Conservation (phyloP, 2,888 invertebrate genomes). For the Caenorhabditis virilis region DNA sequence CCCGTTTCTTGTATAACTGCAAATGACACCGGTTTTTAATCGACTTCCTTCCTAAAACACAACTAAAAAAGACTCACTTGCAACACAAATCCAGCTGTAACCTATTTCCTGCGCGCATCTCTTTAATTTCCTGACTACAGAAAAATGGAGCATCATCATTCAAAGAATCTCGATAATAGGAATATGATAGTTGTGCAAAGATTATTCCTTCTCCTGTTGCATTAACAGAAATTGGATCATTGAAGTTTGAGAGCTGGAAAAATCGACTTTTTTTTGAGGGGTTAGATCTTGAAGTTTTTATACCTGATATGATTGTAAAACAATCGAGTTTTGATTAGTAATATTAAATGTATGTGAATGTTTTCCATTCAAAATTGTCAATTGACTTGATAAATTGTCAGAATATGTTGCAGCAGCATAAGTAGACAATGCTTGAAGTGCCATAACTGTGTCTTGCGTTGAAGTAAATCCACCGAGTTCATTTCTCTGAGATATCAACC, state of each 20-base stretch:
- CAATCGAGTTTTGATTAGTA: slow-evolving; percentile 72
- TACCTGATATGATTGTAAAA: slow-evolving; percentile 76
- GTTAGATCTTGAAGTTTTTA: no score
- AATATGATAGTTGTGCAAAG: slow-evolving; percentile 76
- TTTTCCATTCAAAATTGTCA: slow-evolving; percentile 73
- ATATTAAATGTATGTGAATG: slow-evolving; percentile 56
- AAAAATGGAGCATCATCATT: slow-evolving; percentile 64
- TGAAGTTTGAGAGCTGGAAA: slow-evolving; percentile 52
- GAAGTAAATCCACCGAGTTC: slow-evolving; percentile 78
- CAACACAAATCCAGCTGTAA: slow-evolving; percentile 68
- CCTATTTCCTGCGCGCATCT: slow-evolving; percentile 60
- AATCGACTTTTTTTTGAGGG: no score
- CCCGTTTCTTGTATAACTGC: slow-evolving; percentile 62
- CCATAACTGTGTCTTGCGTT: slow-evolving; percentile 81
- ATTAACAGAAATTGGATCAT: slow-evolving; percentile 75
- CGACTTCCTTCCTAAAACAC: not conserved
- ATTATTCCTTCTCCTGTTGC: slow-evolving; percentile 81
- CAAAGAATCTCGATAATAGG: slow-evolving; percentile 78
- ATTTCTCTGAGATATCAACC: slow-evolving; percentile 79
- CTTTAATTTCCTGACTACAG: slow-evolving; percentile 63
- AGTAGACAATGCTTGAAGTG: slow-evolving; percentile 76
- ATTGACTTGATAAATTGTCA: slow-evolving; percentile 71
- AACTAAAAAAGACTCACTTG: slow-evolving; percentile 58
- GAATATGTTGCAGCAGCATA: slow-evolving; percentile 75
- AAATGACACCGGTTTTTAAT: slow-evolving; percentile 8